phyloP scores from a whole-genome alignment of 2,888 invertebrate species.

The Eupeodes luniger region DNA sequence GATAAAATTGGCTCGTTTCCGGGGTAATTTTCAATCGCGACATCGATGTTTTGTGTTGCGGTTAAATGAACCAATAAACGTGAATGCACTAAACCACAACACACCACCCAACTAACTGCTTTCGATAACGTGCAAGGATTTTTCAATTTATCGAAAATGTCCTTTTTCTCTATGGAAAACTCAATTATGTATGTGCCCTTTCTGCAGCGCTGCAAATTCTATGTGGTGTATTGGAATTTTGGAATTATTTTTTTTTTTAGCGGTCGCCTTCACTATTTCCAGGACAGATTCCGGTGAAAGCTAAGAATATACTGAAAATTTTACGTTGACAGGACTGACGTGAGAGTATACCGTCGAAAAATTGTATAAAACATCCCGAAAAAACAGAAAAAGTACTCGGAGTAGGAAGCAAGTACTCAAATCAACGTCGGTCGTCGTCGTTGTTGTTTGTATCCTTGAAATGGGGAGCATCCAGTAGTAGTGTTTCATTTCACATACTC shows the following conservation, averaged over 20 bases:
- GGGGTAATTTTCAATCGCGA: conserved; percentile 20
- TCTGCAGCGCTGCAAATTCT: background rate
- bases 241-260: no score
- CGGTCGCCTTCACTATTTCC: background rate
- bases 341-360: background rate
- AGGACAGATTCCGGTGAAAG: conserved; percentile 52
- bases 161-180: conserved; percentile 17
- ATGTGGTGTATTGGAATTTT: background rate
- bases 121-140: conserved; percentile 13
- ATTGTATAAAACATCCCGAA: conserved; percentile 3
- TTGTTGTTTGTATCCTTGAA: conserved; percentile 55
- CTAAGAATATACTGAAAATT: conserved; percentile 56
- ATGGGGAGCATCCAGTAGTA: conserved; percentile 1
- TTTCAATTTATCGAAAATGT: conserved; percentile 42
- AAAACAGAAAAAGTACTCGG: background rate
- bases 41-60: background rate
- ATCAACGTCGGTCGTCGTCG: conserved; percentile 1
- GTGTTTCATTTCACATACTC: background rate
- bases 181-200: conserved; percentile 21
- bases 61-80: conserved; percentile 36
- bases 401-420: conserved; percentile 49
- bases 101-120: background rate
- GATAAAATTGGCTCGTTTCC: conserved; percentile 18
- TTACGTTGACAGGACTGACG: conserved; percentile 31
- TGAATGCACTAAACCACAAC: conserved; percentile 22